phyloP scores from a whole-genome alignment of 53 echinoderm and acorn worm genomes.

The Henricia sp. region DNA sequence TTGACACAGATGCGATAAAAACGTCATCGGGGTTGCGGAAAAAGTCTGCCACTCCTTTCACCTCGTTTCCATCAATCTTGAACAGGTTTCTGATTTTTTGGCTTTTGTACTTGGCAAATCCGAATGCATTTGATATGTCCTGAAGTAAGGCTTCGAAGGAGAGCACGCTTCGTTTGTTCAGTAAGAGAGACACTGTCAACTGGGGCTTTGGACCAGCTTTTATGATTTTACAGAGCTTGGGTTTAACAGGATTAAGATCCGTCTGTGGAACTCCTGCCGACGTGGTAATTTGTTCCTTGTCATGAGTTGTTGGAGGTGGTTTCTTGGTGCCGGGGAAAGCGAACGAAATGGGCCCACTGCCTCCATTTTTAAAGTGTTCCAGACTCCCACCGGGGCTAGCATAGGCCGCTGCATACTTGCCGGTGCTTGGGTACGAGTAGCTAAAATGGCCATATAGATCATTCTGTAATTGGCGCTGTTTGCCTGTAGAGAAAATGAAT shows the following conservation, averaged over 20 bases:
- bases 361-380: slow-evolving; percentile 39
- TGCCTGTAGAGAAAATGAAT: slow-evolving; percentile 55
- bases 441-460: slow-evolving; percentile 73
- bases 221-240: slow-evolving; percentile 85
- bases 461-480: slow-evolving; percentile 43
- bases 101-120: slow-evolving; percentile 88
- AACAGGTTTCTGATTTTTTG: slow-evolving; percentile 84
- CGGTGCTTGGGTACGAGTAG: slow-evolving; percentile 83
- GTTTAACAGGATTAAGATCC: slow-evolving; percentile 72
- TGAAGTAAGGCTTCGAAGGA: slow-evolving; percentile 87
- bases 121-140: slow-evolving; percentile 93
- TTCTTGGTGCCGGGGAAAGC: slow-evolving; percentile 58
- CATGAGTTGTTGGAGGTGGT: slow-evolving; percentile 15
- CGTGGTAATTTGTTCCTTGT: slow-evolving; percentile 57
- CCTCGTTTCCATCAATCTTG: slow-evolving; percentile 83
- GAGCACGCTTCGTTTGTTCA: slow-evolving; percentile 91
- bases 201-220: slow-evolving; percentile 81
- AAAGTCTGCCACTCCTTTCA: slow-evolving; percentile 85
- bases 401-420: slow-evolving; percentile 92
- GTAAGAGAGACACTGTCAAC: slow-evolving; percentile 82
- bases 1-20: slow-evolving; percentile 78
- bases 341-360: slow-evolving; percentile 80
- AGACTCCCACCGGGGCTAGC: slow-evolving; percentile 54
- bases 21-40: slow-evolving; percentile 85
- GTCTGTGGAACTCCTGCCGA: slow-evolving; percentile 62